phyloP scores from a whole-genome alignment of 2,888 invertebrate species.

The Leptopterna dolabrata region DNA sequence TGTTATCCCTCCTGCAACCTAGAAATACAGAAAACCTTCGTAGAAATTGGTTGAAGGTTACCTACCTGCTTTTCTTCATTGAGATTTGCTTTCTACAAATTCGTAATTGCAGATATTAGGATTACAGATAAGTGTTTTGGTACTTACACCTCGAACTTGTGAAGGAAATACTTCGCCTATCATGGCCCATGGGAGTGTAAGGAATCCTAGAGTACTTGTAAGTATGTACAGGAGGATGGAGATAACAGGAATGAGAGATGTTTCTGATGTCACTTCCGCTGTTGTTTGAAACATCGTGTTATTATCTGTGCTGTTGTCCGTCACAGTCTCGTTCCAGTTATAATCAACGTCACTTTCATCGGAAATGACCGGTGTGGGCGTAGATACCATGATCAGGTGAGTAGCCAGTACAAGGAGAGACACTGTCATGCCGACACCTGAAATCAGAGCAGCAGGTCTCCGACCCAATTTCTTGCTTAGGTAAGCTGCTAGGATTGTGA shows the following conservation, averaged over 20 bases:
- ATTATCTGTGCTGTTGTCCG: slow-evolving; percentile 59
- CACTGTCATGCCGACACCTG: slow-evolving; percentile 71
- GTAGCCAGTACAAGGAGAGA: slow-evolving; percentile 67
- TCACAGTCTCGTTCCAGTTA: neutral
- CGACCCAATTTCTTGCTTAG: slow-evolving; percentile 61
- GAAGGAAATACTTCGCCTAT: slow-evolving; percentile 71
- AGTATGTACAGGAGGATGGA: slow-evolving; percentile 64
- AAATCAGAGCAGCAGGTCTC: slow-evolving; percentile 65
- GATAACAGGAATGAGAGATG: slow-evolving; percentile 60
- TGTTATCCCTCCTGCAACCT: slow-evolving; percentile 68
- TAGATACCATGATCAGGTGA: slow-evolving; percentile 1
- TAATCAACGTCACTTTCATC: neutral
- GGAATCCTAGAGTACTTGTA: slow-evolving; percentile 70
- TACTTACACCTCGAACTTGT: slow-evolving; percentile 68
- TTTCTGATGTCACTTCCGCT: slow-evolving; percentile 30
- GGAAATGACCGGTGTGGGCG: neutral
- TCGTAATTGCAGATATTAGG: too few relatives aligned
- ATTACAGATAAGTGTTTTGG: neutral
- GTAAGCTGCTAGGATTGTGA: slow-evolving; percentile 61
- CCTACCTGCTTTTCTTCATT: too few relatives aligned
- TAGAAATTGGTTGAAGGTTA: too few relatives aligned
- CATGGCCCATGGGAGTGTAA: slow-evolving; percentile 72
- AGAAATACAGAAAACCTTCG: slow-evolving; percentile 2
- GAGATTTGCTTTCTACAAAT: too few relatives aligned
- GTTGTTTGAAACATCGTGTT: slow-evolving; percentile 11